A percentile compares a stretch with the other conserved stretches of the same genome.
These are phyloP conservation scores for Albula glossodonta DNA, from an alignment of 2,113 vertebrate genomes.

Conservation along the genomic window DNA sequence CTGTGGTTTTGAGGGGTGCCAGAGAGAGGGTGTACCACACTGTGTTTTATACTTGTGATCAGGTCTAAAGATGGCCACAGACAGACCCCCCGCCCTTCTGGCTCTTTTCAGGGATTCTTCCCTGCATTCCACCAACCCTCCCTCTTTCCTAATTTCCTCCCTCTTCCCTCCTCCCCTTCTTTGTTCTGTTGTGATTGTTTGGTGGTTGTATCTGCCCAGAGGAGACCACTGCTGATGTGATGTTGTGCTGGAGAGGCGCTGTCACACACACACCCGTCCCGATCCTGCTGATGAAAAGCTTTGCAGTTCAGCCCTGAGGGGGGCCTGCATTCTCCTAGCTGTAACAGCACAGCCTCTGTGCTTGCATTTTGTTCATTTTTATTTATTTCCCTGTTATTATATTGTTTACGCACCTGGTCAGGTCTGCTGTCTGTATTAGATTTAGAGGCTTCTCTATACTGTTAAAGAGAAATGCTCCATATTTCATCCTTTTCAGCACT, in stretches of 20 bases:
- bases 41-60: background rate
- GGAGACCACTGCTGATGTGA: slow-evolving; percentile 19
- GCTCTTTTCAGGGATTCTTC: background rate
- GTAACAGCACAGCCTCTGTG: background rate
- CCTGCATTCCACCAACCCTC: background rate
- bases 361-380: slow-evolving; percentile 17
- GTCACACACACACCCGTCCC: background rate
- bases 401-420: slow-evolving; percentile 28
- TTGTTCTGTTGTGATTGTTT: slow-evolving; percentile 8
- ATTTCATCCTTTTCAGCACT: background rate
- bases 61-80: background rate
- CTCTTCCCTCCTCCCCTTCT: background rate
- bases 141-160: too few species aligned
- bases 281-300: slow-evolving; percentile 12
- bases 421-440: slow-evolving; percentile 15
- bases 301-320: background rate
- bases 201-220: slow-evolving; percentile 21
- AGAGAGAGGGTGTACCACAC: background rate
- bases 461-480: background rate
- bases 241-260: background rate
- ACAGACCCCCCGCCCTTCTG: background rate
- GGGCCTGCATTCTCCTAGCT: background rate
- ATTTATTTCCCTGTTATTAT: slow-evolving; percentile 19
- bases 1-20: background rate
- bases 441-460: background rate